phyloP scores from a whole-genome alignment of 2,797 vertebrate species.

The Liasis olivaceus region DNA sequence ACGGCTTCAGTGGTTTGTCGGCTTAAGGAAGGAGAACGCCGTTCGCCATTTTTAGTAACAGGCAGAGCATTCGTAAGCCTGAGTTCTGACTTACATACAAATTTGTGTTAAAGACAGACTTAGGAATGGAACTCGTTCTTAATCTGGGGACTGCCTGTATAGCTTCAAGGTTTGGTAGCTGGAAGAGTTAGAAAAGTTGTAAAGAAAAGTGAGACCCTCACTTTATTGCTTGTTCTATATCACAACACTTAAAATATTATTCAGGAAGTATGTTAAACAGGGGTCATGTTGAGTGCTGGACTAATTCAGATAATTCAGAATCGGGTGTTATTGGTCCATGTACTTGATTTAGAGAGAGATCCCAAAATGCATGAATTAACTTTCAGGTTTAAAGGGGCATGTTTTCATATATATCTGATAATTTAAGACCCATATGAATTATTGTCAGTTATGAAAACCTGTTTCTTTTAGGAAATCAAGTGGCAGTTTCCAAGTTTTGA shows the following conservation, averaged over 20 bases:
- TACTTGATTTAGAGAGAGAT: neutral
- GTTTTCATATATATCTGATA: neutral
- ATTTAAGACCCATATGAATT: slow-evolving; percentile 9
- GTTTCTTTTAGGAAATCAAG: slow-evolving; percentile 25
- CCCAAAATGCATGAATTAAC: neutral
- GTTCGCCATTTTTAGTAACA: no score
- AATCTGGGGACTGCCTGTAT: neutral
- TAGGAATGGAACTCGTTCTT: no score
- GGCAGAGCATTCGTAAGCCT: no score
- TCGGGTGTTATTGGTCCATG: neutral
- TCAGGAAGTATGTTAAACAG: neutral
- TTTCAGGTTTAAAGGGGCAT: neutral
- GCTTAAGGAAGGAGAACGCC: no score
- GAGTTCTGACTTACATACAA: no score
- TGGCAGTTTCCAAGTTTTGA: slow-evolving; percentile 24
- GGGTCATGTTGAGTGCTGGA: neutral
- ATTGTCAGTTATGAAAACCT: slow-evolving; percentile 20
- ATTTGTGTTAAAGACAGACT: no score
- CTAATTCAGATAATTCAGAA: neutral
- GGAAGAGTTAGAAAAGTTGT: neutral
- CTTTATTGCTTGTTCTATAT: neutral
- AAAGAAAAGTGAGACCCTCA: no score
- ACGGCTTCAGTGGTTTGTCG: no score
- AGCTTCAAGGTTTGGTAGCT: neutral
- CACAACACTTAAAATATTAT: neutral